A percentile compares a stretch with the other conserved stretches of the same genome.
Conservation (phyloP, 2,113 vertebrate species). For the Morone saxatilis region DNA sequence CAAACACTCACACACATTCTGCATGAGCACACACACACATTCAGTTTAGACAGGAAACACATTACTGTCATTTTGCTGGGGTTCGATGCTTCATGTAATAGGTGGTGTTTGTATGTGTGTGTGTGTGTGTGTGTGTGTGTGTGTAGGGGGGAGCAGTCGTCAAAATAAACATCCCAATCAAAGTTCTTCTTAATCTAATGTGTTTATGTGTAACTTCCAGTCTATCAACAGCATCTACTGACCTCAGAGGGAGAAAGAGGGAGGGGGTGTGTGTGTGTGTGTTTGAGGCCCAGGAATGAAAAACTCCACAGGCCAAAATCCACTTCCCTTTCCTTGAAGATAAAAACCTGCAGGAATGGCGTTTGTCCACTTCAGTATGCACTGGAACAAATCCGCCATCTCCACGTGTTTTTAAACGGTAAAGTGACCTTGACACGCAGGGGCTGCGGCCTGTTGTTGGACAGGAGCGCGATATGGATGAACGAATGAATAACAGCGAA, state of each 20-base stretch:
- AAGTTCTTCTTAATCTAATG: slow-evolving; percentile 43
- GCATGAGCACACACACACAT: slow-evolving; percentile 8
- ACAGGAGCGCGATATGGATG: too few relatives aligned
- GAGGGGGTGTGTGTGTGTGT: background rate
- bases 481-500: background rate
- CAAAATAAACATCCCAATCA: slow-evolving; percentile 60
- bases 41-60: slow-evolving; percentile 39
- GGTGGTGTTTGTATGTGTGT: background rate
- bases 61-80: background rate
- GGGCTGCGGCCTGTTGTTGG: background rate
- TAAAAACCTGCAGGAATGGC: background rate
- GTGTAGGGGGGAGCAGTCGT: background rate
- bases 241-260: slow-evolving; percentile 12
- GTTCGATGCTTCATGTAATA: background rate
- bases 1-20: background rate
- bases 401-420: background rate
- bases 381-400: background rate
- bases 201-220: slow-evolving; percentile 61
- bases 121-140: background rate
- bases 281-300: background rate
- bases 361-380: background rate
- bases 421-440: background rate
- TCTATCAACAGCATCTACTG: slow-evolving; percentile 64
- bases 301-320: background rate
- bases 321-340: slow-evolving; percentile 26